Evolutionary conservation across 1,140 invertebrate species (phyloP), one percentile per base, ranked within the genome.

Genomic region (Pseudomyrmex cubaensis): DNA sequence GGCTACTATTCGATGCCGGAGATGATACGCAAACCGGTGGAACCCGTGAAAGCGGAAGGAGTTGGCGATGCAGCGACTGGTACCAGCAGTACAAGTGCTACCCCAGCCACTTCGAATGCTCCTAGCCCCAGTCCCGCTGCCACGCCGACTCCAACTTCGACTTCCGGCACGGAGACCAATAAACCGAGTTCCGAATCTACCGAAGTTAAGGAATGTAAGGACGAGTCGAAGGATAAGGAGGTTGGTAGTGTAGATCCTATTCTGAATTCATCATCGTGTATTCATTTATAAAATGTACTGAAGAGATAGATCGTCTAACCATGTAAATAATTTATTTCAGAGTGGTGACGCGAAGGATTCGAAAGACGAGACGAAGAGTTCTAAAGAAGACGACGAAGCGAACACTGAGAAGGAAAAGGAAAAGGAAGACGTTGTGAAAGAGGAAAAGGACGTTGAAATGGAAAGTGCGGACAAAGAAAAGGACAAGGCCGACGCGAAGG

Each of bases 1-100:
- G 99, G 99, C 0, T 98, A 98, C 87, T 99, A 99, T 93, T 99
- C 98, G 85, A 99, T 99, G 98, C 98, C 99, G 0, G 98, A 98
- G 92, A 95, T 98, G 86, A 97, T 98, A 22, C 96, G 97, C 5
- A 98, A 98, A 89, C 97, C 97, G 0, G 96, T 97, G 1, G 97
- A 97, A 85, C 96, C 96, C 0, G 90, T 95, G 35, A 95, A 96
- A 80, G 48, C 89, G 35, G 88, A 87, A 1, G 89, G 93, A 83
- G 83, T 91, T 69, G 91, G 91, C 22, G 91, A 89, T 44, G 89
- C 94, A 85, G 90, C 94, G 61, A 92, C 94, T 12, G 92, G 92
- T 15, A 89, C 93, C 8, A 95, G 95, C 20, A 96, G 95, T 80
- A 95, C 95, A 12, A 95, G 94, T 85, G 95, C 95, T 12, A 96